Evolutionary conservation across 64 coral and sea anemone species (phyloP).

Genomic region (Montipora cactus): DNA sequence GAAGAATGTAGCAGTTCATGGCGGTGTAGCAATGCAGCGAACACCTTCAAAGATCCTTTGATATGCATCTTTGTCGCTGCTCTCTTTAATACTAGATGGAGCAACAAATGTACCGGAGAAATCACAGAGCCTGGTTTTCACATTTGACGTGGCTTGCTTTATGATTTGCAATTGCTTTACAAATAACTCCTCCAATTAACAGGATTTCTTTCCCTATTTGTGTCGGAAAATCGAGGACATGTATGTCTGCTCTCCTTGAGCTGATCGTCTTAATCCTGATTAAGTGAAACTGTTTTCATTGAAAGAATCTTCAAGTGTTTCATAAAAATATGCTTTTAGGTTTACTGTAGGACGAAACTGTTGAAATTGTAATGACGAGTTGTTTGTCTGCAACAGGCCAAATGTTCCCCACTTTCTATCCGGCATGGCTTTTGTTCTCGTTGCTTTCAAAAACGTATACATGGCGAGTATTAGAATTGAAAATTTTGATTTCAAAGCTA

Average conservation of each 20-base stretch:
- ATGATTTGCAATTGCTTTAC: neutral
- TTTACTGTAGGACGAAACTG: neutral
- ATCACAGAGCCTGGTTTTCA: too few relatives aligned
- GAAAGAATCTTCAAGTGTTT: neutral
- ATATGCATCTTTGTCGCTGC: neutral
- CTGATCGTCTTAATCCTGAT: neutral
- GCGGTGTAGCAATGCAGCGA: neutral
- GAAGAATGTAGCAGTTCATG: too few relatives aligned
- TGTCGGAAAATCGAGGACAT: neutral
- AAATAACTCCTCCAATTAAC: neutral
- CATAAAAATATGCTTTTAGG: neutral
- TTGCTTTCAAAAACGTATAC: neutral
- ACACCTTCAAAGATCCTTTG: neutral
- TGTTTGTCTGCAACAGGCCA: neutral
- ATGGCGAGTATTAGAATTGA: neutral
- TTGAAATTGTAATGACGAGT: neutral
- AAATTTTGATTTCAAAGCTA: neutral
- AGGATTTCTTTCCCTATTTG: neutral
- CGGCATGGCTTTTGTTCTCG: neutral
- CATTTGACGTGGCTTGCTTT: neutral
- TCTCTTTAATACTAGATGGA: neutral
- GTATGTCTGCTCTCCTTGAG: neutral
- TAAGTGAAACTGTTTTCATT: neutral
- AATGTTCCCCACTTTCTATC: neutral
- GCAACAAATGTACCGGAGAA: too few relatives aligned